These are phyloP conservation scores for Drosophila cognata DNA, from an alignment of 2,888 invertebrate species.

Conservation along the genomic window DNA sequence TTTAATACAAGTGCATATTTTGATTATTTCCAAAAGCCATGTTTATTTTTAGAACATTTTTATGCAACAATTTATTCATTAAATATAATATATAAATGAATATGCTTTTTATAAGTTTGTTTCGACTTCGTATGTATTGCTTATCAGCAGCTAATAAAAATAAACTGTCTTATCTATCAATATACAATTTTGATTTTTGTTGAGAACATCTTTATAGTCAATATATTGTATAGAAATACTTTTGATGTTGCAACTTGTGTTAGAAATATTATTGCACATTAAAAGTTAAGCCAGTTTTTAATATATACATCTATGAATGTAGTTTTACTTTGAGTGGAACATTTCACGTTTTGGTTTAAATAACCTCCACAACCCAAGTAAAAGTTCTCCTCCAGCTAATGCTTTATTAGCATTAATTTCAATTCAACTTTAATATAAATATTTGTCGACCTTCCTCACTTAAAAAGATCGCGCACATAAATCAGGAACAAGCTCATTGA, in stretches of 20 bases:
- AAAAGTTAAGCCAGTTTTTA: not conserved
- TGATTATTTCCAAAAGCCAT: not conserved
- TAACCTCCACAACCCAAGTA: not conserved
- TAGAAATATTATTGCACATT: not conserved
- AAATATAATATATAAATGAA: not conserved
- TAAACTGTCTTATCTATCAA: slow-evolving; percentile 18
- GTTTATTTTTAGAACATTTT: slow-evolving; percentile 9
- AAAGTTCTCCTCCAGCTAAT: not conserved
- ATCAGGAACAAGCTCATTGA: not conserved
- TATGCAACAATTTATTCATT: not conserved
- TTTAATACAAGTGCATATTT: not conserved
- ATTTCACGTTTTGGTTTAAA: not conserved
- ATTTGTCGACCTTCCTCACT: slow-evolving; percentile 27
- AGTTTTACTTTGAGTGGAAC: not conserved
- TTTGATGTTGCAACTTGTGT: no score
- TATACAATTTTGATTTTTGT: not conserved
- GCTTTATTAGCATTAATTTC: slow-evolving; percentile 3
- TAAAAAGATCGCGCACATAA: slow-evolving; percentile 27
- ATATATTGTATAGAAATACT: not conserved
- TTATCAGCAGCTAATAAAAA: slow-evolving; percentile 22
- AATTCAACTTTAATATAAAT: slow-evolving; percentile 15
- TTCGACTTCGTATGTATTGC: slow-evolving; percentile 1
- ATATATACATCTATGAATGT: no score
- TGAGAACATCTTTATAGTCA: not conserved
- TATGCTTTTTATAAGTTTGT: not conserved